phyloP scores from a whole-genome alignment of 1,140 invertebrate species.

The Aphelinus atriplicis region DNA sequence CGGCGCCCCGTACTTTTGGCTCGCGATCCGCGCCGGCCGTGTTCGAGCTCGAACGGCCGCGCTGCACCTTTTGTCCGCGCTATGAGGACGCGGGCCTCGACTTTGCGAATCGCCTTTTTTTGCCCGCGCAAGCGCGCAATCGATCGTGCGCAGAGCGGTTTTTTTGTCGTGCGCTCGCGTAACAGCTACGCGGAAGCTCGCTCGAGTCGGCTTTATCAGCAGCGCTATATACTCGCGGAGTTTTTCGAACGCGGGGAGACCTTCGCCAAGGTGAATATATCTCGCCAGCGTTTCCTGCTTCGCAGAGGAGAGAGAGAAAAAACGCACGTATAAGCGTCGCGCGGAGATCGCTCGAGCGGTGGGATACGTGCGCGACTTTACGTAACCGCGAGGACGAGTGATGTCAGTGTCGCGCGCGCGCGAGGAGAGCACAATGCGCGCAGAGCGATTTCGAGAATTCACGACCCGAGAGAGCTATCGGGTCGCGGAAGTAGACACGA shows the following conservation, averaged over 20 bases:
- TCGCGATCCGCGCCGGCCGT: too few relatives aligned
- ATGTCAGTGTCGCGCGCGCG: slow-evolving; percentile 53
- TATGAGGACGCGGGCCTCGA: too few relatives aligned
- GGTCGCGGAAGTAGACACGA: not conserved
- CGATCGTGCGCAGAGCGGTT: not conserved
- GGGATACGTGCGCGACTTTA: slow-evolving; percentile 46
- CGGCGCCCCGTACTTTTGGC: too few relatives aligned
- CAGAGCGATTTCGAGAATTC: slow-evolving; percentile 17
- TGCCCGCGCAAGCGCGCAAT: not conserved
- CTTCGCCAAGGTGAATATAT: not conserved
- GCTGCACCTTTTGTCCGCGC: too few relatives aligned
- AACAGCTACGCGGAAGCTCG: not conserved
- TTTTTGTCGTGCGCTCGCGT: not conserved
- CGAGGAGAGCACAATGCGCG: slow-evolving; percentile 15
- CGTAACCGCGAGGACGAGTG: slow-evolving; percentile 56
- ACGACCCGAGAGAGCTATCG: not conserved
- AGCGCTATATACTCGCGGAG: not conserved
- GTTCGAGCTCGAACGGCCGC: too few relatives aligned
- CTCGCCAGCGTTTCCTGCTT: slow-evolving; percentile 18
- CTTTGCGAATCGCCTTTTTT: too few relatives aligned
- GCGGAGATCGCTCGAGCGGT: not conserved
- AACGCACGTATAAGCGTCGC: not conserved
- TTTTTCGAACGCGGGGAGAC: not conserved
- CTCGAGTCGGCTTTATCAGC: not conserved
- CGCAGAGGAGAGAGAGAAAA: not conserved